Base-by-base conservation (phyloP, 2,113 vertebrate species). In the Sapajus apella region DNA sequence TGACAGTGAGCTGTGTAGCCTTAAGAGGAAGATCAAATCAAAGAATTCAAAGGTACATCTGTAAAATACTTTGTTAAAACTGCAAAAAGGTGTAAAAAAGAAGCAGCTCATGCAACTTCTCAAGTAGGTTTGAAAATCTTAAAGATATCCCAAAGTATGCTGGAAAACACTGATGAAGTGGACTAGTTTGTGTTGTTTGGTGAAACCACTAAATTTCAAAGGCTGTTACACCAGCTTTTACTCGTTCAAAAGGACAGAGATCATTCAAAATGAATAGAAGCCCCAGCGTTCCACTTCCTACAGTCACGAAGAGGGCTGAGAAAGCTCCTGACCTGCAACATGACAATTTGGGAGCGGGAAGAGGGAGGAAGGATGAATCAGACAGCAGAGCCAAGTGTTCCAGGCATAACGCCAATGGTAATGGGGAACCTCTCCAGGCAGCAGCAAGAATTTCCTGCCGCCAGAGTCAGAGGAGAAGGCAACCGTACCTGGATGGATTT, bases 121-220 rank as follows among this genome's bases (percentile, higher is more conserved):
- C n/a, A 47, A 21, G 1, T 35, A 61, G 35, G 14, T 3, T 40
- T 35, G 3, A 47, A 73, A n/a, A 61, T 37, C 21, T 30, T 70
- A 23, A 16, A 27, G 6, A 0, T 16, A 8, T n/a, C n/a, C 23
- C n/a, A 6, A 35, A 40, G 37, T 43, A 55, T 8, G 0, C 27
- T 27, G 20, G 20, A 75, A 56, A 16, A 43, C 18, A 6, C 43
- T 16, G 52, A 50, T 14, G 43, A 25, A 32, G 6, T 11, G 40
- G 52, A 32, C 18, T 18, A 2, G 25, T 14, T 30, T 9, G 2
- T 18, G 18, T 32, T 5, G 30, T 2, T 52, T 20, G 20, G 12
- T 18, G 17, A 21, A 68, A 55, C 45, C 12, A 56, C 47, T 30
- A 32, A 14, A 2, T 7, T 9, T 21, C 61, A 23, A 83, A 25